These are phyloP conservation scores for Leucoptera coffeella DNA, from an alignment of 2,888 invertebrate genomes.

Conservation along the genomic window DNA sequence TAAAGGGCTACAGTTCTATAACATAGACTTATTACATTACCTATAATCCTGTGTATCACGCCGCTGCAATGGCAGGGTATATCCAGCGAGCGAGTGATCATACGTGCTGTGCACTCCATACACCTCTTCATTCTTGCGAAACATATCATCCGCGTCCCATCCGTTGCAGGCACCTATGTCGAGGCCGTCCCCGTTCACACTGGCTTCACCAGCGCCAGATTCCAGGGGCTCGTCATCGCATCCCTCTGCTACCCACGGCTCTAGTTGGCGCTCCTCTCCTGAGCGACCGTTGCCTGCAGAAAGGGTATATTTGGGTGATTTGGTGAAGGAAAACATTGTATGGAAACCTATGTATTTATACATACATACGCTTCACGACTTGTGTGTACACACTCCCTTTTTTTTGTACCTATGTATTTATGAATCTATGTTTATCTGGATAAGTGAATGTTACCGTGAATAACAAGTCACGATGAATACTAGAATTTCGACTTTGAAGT, in stretches of 20 bases:
- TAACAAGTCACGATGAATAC: no score
- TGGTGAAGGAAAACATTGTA: no score
- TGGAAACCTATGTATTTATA: no score
- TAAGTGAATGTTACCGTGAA: no score
- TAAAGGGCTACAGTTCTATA: no score
- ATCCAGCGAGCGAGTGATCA: conserved; percentile 85
- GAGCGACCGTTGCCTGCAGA: conserved; percentile 29
- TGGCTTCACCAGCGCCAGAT: conserved; percentile 53
- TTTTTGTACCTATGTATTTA: no score
- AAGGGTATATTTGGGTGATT: no score
- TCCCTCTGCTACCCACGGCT: conserved; percentile 89
- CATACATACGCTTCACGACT: no score
- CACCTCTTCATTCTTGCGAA: conserved; percentile 80
- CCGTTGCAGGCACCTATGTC: conserved; percentile 82
- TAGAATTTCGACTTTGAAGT: no score
- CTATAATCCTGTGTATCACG: conserved; percentile 84
- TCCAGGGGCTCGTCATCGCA: conserved; percentile 45
- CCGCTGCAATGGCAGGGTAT: conserved; percentile 81
- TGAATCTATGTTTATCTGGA: no score
- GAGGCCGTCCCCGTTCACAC: conserved; percentile 63
- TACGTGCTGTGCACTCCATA: conserved; percentile 92
- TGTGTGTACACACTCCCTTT: no score
- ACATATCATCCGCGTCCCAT: conserved; percentile 97
- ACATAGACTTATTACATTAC: no score
- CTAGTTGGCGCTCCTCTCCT: conserved; percentile 69